Conservation (phyloP, 2,888 invertebrate species). For the Dioctria rufipes region DNA sequence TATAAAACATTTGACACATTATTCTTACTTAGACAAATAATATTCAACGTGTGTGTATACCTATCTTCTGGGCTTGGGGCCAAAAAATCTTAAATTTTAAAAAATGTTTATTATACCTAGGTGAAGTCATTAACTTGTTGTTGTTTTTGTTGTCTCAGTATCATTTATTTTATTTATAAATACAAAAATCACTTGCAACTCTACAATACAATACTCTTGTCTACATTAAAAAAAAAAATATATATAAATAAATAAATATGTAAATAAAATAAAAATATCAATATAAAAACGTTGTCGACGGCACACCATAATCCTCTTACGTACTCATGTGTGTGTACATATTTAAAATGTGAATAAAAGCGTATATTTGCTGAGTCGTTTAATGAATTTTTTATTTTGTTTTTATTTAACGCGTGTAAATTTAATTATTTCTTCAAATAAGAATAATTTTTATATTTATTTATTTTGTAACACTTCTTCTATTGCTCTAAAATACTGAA, state of each 20-base stretch:
- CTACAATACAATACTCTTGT: background rate
- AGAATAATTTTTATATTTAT: conserved; percentile 34
- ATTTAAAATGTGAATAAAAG: conserved; percentile 35
- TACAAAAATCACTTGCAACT: conserved; percentile 25
- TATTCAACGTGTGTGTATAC: background rate
- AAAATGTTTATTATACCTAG: conserved; percentile 2
- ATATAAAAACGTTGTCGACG: too few species aligned
- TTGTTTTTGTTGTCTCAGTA: background rate
- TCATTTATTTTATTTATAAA: background rate
- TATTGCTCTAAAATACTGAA: conserved; percentile 6
- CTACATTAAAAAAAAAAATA: conserved; percentile 24
- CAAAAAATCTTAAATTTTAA: conserved; percentile 29
- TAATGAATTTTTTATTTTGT: conserved; percentile 13
- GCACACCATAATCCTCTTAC: too few species aligned
- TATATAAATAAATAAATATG: too few species aligned
- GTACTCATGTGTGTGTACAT: background rate
- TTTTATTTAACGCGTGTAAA: background rate
- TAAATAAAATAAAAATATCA: too few species aligned
- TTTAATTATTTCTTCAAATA: conserved; percentile 14
- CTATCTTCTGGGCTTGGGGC: background rate
- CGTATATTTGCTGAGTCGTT: conserved; percentile 15
- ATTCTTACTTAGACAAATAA: conserved; percentile 35
- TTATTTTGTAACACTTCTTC: background rate
- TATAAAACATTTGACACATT: conserved; percentile 43
- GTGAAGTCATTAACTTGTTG: conserved; percentile 29